These are phyloP conservation scores for Agonopterix heracliana DNA, from an alignment of 2,888 invertebrate species.

Conservation along the genomic window DNA sequence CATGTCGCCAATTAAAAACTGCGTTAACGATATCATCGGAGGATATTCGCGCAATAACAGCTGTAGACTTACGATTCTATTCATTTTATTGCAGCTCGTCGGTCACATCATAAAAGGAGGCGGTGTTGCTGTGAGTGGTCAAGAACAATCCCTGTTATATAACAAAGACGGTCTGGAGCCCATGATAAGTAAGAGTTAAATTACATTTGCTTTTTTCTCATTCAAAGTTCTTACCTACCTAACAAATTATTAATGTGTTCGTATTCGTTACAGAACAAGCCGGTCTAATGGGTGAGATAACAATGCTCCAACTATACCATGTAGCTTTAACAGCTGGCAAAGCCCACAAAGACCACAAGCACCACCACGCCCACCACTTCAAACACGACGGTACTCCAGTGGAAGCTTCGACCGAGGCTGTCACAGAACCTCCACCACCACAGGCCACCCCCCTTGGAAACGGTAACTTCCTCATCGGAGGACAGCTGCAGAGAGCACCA, in stretches of 20 bases:
- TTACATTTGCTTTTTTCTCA: not conserved
- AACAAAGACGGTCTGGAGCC: constrained; percentile 45
- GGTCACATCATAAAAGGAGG: constrained; percentile 85
- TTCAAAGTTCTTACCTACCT: not conserved
- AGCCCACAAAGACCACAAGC: constrained; percentile 91
- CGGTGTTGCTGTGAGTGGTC: constrained; percentile 85
- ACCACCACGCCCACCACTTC: constrained; percentile 89
- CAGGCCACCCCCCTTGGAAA: constrained; percentile 60
- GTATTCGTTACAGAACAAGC: constrained; percentile 68
- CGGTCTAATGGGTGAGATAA: constrained; percentile 84
- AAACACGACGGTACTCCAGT: constrained; percentile 82
- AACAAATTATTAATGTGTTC: constrained; percentile 4
- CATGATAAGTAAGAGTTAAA: constrained; percentile 38
- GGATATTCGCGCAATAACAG: no score
- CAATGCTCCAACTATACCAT: constrained; percentile 86
- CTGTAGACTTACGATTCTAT: no score
- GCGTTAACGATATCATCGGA: no score
- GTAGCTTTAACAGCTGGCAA: constrained; percentile 90
- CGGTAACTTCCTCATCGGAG: constrained; percentile 78
- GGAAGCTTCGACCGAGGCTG: constrained; percentile 76
- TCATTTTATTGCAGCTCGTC: constrained; percentile 79
- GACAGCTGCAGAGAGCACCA: constrained; percentile 78
- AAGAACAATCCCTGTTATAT: constrained; percentile 76
- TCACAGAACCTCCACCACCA: constrained; percentile 69
- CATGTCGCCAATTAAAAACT: no score